Conservation (phyloP, 2,888 invertebrate genomes). For the Dryococelus australis region DNA sequence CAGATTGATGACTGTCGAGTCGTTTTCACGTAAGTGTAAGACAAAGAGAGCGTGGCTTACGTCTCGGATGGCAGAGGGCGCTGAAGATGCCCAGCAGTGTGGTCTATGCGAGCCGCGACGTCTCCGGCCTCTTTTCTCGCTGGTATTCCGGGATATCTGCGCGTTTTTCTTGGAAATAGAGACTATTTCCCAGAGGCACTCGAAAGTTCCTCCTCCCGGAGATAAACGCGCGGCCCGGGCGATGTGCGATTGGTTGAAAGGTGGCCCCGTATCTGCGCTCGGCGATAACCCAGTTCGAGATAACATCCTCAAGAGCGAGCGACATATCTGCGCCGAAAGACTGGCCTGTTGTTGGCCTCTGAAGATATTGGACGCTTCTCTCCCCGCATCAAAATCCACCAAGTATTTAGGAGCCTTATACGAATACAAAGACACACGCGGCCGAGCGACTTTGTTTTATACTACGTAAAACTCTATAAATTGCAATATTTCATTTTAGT, state of each 20-base stretch:
- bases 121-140: not conserved
- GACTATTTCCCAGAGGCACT: not conserved
- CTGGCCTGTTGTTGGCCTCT: not conserved
- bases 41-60: not conserved
- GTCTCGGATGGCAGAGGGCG: not conserved
- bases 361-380: no score
- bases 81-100: not conserved
- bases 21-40: not conserved
- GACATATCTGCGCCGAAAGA: not conserved
- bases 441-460: no score
- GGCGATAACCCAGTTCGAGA: not conserved
- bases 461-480: no score
- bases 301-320: not conserved
- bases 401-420: no score
- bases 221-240: not conserved
- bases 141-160: not conserved
- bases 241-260: not conserved
- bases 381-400: no score
- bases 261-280: not conserved
- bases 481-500: no score
- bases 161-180: not conserved
- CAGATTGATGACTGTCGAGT: not conserved
- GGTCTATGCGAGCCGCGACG: not conserved
- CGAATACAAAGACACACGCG: no score
- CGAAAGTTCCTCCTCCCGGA: not conserved